A percentile compares a stretch with the other conserved stretches of the same genome.
phyloP scores from a whole-genome alignment of 2,797 vertebrate genomes.

The Alosa sapidissima region DNA sequence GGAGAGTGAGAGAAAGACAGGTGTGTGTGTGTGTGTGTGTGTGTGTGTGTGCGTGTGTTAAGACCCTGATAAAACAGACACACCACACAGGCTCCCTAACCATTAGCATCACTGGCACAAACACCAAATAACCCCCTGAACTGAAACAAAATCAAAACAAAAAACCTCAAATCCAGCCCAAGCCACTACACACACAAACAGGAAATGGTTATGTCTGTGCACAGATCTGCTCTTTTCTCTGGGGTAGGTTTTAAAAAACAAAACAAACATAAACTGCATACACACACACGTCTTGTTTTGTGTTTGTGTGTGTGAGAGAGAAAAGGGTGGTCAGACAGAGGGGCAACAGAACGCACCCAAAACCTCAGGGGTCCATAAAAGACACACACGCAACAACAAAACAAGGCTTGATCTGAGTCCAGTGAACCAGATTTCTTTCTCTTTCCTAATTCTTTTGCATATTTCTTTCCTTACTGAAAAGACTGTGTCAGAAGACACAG shows the following conservation, averaged over 20 bases:
- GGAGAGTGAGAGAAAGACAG: not conserved
- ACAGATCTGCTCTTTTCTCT: not conserved
- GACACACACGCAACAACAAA: not conserved
- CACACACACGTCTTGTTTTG: not conserved
- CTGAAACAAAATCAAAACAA: constrained; percentile 13
- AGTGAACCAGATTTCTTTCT: too few relatives aligned
- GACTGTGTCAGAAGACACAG: not conserved
- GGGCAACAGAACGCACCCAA: too few relatives aligned
- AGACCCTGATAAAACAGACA: not conserved
- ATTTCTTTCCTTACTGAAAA: too few relatives aligned
- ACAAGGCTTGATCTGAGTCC: too few relatives aligned
- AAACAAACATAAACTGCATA: not conserved
- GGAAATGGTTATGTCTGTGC: not conserved
- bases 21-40: not conserved
- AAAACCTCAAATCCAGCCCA: not conserved
- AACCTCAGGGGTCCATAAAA: not conserved
- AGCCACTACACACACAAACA: constrained; percentile 21
- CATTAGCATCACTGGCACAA: not conserved
- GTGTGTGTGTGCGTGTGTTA: constrained; percentile 12
- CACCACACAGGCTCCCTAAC: not conserved
- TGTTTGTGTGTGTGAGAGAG: not conserved
- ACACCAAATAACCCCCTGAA: not conserved
- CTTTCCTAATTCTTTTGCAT: too few relatives aligned
- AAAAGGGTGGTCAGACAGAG: not conserved
- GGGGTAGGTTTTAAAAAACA: not conserved